Evolutionary conservation across 1,140 invertebrate genomes (phyloP), one percentile per base, ranked within the genome.

Genomic region (Sinonovacula constricta): DNA sequence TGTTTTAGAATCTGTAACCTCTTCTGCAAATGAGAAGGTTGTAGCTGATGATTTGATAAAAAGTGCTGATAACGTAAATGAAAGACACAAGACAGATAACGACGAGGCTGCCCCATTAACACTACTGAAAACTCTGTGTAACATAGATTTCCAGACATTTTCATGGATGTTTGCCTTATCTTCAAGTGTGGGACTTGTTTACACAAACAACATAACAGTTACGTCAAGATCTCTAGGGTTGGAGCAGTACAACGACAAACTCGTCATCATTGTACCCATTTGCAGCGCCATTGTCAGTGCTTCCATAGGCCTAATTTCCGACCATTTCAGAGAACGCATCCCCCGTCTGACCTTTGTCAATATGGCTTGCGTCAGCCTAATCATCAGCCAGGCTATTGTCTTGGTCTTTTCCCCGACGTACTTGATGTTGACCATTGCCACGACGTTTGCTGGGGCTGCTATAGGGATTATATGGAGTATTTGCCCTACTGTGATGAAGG

Each of bases 341-440:
- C 80, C 82, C 5, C 49, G 84, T 36, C 36, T 82, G 28, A 39
- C 51, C n/a, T 75, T 85, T 36, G n/a, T 85, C 10, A 53, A 81
- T 26, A 30, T 75, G 10, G 69, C 51, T 54, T 62, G 54, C 31
- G 26, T 60, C 10, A 68, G 56, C 3, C 75, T 69, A 22, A 54
- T 67, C 1, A 31, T 62, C 7, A 75, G 60, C 15, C 71, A 69
- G 45, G 39, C 69, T 34, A 24, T 80, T 31, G 68, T 74, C 26
- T 26, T 80, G 30, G 14, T 80, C 14, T 63, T 75, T 28, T 65
- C 66, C 5, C 24, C 59, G 0, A 36, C 18, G 1, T 60, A 68
- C 15, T 53, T 30, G 4, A 51, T 63, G 0, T 68, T 75, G 51
- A 65, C 69, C n/a, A 10, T 70, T 18, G 69, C 70, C 7, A 49